Percentiles rank a stretch among this genome's conserved stretches.
Conservation (phyloP, 2,888 invertebrate genomes). For the Artemia sinica region DNA sequence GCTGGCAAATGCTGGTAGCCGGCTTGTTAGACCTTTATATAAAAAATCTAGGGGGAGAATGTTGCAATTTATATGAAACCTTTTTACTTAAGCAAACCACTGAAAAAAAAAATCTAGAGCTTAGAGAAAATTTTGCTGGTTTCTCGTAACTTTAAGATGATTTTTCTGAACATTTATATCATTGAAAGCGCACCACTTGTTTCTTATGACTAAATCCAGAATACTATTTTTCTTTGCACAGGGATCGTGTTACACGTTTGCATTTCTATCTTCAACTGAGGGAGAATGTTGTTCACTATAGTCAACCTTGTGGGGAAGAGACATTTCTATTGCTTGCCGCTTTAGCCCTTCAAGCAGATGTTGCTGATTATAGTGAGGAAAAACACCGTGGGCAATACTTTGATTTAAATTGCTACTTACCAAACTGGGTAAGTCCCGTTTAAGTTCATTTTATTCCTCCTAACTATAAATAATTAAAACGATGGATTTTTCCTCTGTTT, state of each 20-base stretch:
- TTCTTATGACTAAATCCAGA: too few species aligned
- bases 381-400: slow-evolving; percentile 41
- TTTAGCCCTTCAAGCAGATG: slow-evolving; percentile 76
- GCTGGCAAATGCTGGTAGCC: too few species aligned
- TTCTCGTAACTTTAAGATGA: too few species aligned
- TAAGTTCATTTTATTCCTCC: background rate
- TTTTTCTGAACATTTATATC: too few species aligned
- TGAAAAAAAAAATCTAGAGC: too few species aligned
- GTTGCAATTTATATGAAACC: too few species aligned
- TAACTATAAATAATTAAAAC: background rate
- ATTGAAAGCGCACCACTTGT: too few species aligned
- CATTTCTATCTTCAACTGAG: slow-evolving; percentile 88
- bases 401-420: slow-evolving; percentile 69
- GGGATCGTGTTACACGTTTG: slow-evolving; percentile 75
- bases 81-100: too few species aligned
- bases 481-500: too few species aligned
- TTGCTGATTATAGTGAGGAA: slow-evolving; percentile 54
- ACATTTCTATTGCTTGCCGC: slow-evolving; percentile 64
- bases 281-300: slow-evolving; percentile 49
- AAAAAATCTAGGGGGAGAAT: too few species aligned
- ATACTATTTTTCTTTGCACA: slow-evolving; percentile 26
- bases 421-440: slow-evolving; percentile 37
- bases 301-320: slow-evolving; percentile 34
- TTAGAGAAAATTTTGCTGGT: too few species aligned
- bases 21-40: too few species aligned